Percentiles rank a stretch among this genome's conserved stretches.
phyloP scores from a whole-genome alignment of 2,797 vertebrate species.

The Myotis daubentonii region DNA sequence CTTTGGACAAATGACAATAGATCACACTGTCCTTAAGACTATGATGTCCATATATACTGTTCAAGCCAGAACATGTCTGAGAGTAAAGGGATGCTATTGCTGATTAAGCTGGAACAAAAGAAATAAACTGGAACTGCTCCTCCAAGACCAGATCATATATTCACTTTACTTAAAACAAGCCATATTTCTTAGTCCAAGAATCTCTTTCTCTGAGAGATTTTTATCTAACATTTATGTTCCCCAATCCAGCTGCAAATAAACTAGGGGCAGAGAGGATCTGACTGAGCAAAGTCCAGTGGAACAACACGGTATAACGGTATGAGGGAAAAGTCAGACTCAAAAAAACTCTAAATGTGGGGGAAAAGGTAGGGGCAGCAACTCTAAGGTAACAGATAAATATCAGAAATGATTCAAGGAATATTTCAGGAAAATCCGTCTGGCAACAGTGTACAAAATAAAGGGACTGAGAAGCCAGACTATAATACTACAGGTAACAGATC shows the following conservation, averaged over 20 bases:
- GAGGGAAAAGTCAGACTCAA: not conserved
- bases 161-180: not conserved
- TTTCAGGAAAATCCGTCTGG: constrained; percentile 19
- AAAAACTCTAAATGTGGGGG: not conserved
- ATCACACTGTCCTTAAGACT: not conserved
- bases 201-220: constrained; percentile 13
- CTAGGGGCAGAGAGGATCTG: not conserved
- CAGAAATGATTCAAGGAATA: not conserved
- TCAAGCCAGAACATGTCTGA: not conserved
- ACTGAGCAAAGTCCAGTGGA: not conserved
- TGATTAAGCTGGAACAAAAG: not conserved
- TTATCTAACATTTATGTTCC: not conserved
- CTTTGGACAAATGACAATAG: not conserved
- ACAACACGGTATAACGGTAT: not conserved
- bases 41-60: not conserved
- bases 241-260: constrained; percentile 35
- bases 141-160: not conserved
- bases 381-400: not conserved
- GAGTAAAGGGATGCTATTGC: not conserved
- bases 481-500: not conserved
- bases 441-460: not conserved
- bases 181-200: constrained; percentile 21
- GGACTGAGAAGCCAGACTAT: not conserved
- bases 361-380: not conserved
- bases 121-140: not conserved